Percentiles rank a stretch among this genome's conserved stretches.
These are phyloP conservation scores for Sceloporus undulatus DNA, from an alignment of 2,113 vertebrate genomes.

Conservation along the genomic window DNA sequence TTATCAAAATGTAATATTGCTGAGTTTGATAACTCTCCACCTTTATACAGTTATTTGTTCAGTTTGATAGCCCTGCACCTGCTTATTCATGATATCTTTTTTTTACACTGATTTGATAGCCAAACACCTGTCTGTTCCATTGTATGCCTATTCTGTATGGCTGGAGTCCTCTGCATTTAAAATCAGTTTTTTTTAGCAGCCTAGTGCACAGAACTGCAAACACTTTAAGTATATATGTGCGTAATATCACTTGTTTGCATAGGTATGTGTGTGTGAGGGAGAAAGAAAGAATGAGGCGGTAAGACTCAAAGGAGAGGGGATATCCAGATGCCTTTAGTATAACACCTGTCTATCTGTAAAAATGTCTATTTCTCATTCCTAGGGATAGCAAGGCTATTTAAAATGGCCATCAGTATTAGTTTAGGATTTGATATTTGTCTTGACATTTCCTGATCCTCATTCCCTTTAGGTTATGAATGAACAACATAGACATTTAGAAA, in stretches of 20 bases:
- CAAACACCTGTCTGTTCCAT: background rate
- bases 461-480: background rate
- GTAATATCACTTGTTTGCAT: background rate
- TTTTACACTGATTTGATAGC: background rate
- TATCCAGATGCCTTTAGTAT: background rate
- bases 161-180: background rate
- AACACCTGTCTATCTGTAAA: background rate
- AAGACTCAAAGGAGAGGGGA: background rate
- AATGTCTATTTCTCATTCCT: background rate
- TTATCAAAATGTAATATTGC: background rate
- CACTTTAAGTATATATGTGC: background rate
- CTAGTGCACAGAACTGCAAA: background rate
- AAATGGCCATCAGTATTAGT: background rate
- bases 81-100: background rate
- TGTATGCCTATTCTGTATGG: background rate
- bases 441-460: background rate
- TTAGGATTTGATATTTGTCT: background rate
- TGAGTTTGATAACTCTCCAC: background rate
- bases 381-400: background rate
- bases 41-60: constrained; percentile 7
- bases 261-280: background rate
- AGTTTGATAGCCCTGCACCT: background rate
- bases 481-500: background rate
- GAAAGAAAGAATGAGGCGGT: too few relatives aligned
- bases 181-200: background rate